Conservation (phyloP, 2,888 invertebrate species). For the Apotomis turbidana region DNA sequence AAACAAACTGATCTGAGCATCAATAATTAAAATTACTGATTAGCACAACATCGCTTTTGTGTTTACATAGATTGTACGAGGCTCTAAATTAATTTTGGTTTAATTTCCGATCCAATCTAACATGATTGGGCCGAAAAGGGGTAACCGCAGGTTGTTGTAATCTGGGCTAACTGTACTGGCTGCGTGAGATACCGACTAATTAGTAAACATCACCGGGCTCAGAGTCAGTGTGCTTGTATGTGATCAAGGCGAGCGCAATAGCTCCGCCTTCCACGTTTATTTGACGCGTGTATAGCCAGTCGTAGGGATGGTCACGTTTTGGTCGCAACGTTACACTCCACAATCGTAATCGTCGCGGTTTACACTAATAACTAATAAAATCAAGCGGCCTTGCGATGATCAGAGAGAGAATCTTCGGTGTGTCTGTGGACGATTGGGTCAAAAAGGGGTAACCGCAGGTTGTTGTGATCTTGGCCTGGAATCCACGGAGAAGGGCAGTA, state of each 20-base stretch:
- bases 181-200: conserved; percentile 33
- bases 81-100: conserved; percentile 9
- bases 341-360: too few species aligned
- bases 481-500: too few species aligned
- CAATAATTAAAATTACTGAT: not conserved
- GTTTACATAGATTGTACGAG: not conserved
- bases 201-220: conserved; percentile 28
- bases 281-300: too few species aligned
- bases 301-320: too few species aligned
- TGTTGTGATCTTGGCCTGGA: conserved; percentile 17
- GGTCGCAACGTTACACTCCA: too few species aligned
- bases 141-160: conserved; percentile 29
- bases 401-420: too few species aligned
- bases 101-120: conserved; percentile 29
- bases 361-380: too few species aligned
- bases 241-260: too few species aligned
- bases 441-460: conserved; percentile 27
- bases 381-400: too few species aligned
- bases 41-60: not conserved
- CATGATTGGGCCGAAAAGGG: conserved; percentile 28
- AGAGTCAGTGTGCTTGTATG: too few species aligned
- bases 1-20: not conserved
- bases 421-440: conserved; percentile 9
- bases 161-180: conserved; percentile 22
- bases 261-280: too few species aligned